These are phyloP conservation scores for Zaprionus obscuricornis DNA, from an alignment of 2,888 invertebrate species.

Conservation along the genomic window DNA sequence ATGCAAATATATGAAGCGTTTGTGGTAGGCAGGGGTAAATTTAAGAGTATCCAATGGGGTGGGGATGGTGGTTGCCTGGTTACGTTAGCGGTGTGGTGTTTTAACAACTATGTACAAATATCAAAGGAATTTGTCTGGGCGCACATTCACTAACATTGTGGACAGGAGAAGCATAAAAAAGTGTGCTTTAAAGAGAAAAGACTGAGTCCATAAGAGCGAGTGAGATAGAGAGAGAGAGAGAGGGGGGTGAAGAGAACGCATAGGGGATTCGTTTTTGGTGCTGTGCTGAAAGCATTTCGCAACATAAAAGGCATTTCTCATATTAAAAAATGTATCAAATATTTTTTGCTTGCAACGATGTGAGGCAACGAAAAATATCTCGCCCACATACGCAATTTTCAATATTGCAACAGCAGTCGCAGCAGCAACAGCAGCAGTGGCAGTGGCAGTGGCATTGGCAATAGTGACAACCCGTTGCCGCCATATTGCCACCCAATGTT, in stretches of 20 bases:
- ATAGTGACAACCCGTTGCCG: neutral
- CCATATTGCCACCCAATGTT: neutral
- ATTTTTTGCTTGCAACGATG: slow-evolving; percentile 61
- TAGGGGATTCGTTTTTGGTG: neutral
- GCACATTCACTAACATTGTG: slow-evolving; percentile 3
- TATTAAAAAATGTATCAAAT: slow-evolving; percentile 75
- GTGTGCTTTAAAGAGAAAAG: too few species aligned
- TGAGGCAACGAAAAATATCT: slow-evolving; percentile 59
- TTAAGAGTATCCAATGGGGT: too few species aligned
- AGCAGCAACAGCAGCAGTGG: slow-evolving; percentile 19
- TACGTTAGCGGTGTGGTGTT: too few species aligned
- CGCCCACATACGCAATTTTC: slow-evolving; percentile 71
- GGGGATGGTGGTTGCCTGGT: too few species aligned
- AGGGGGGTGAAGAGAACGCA: neutral
- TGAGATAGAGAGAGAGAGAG: neutral
- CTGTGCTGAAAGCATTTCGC: slow-evolving; percentile 50
- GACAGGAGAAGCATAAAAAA: too few species aligned
- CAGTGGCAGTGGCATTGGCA: neutral
- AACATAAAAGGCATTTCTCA: slow-evolving; percentile 55
- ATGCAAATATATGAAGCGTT: slow-evolving; percentile 16
- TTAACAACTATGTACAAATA: slow-evolving; percentile 36
- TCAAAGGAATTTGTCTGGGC: slow-evolving; percentile 56
- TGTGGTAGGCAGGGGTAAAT: too few species aligned
- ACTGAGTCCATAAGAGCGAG: neutral
- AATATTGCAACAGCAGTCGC: slow-evolving; percentile 57